phyloP scores from a whole-genome alignment of 1,140 invertebrate genomes.

The Arctopsyche grandis region DNA sequence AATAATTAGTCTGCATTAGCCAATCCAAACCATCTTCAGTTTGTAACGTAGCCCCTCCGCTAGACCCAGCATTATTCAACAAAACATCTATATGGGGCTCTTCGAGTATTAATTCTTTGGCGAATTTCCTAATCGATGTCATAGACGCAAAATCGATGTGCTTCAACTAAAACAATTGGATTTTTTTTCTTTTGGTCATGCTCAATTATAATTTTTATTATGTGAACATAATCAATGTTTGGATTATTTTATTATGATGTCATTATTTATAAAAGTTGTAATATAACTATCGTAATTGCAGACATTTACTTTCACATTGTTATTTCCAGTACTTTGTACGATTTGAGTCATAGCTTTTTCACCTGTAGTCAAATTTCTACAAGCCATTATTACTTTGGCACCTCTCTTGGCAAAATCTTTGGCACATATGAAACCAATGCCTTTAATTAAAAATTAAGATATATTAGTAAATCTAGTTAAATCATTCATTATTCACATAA shows the following conservation, averaged over 20 bases:
- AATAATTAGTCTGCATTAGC: slow-evolving; percentile 88
- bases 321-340: slow-evolving; percentile 58
- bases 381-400: slow-evolving; percentile 76
- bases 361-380: slow-evolving; percentile 71
- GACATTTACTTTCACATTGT: slow-evolving; percentile 61
- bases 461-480: too few species aligned
- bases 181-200: slow-evolving; percentile 43
- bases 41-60: slow-evolving; percentile 59
- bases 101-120: slow-evolving; percentile 61
- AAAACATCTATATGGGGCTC: slow-evolving; percentile 71
- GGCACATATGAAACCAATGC: slow-evolving; percentile 77
- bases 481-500: too few species aligned
- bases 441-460: slow-evolving; percentile 60
- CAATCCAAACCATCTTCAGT: slow-evolving; percentile 74
- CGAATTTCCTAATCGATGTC: slow-evolving; percentile 65
- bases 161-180: slow-evolving; percentile 69
- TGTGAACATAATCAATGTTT: too few species aligned
- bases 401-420: slow-evolving; percentile 73
- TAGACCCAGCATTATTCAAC: slow-evolving; percentile 74
- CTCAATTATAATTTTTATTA: neutral
- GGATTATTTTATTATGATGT: neutral
- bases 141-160: slow-evolving; percentile 67
- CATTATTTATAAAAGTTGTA: neutral
- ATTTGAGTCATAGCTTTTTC: slow-evolving; percentile 64
- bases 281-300: neutral